These are phyloP conservation scores for Acanthosepion esculentum DNA, from an alignment of 2,888 invertebrate species.

Conservation along the genomic window DNA sequence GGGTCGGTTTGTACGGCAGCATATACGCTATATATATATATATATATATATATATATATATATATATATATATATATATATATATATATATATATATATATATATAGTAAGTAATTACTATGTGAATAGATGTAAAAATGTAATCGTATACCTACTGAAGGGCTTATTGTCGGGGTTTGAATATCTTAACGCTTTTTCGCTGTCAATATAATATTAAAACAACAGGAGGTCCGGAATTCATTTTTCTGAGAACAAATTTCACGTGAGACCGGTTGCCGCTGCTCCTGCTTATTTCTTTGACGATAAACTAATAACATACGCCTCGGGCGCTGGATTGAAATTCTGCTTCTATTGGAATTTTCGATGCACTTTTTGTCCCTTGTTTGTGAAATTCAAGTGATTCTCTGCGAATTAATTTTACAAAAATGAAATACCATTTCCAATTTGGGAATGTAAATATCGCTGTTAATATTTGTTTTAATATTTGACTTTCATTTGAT, in stretches of 20 bases:
- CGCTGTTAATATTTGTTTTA: neutral
- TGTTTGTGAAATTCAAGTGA: neutral
- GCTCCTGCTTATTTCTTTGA: neutral
- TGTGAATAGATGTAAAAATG: too few species aligned
- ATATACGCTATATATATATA: neutral
- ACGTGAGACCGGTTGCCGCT: neutral
- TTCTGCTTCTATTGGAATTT: neutral
- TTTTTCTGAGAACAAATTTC: neutral
- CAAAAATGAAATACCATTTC: conserved; percentile 15
- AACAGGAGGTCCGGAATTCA: neutral
- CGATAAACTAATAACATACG: neutral
- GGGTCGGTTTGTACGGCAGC: too few species aligned
- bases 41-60: conserved; percentile 1
- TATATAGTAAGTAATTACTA: neutral
- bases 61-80: conserved; percentile 17
- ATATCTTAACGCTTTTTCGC: too few species aligned
- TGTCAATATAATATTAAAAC: neutral
- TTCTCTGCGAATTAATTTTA: conserved; percentile 12
- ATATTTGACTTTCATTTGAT: conserved; percentile 16
- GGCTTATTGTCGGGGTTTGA: too few species aligned
- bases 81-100: neutral
- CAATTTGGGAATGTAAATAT: neutral
- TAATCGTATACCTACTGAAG: too few species aligned
- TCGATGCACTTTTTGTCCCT: neutral
- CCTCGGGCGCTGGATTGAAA: neutral